Percentiles rank a stretch among this genome's conserved stretches.
Evolutionary conservation across 2,888 invertebrate species (phyloP).

Genomic region (Mycalesis mineus): DNA sequence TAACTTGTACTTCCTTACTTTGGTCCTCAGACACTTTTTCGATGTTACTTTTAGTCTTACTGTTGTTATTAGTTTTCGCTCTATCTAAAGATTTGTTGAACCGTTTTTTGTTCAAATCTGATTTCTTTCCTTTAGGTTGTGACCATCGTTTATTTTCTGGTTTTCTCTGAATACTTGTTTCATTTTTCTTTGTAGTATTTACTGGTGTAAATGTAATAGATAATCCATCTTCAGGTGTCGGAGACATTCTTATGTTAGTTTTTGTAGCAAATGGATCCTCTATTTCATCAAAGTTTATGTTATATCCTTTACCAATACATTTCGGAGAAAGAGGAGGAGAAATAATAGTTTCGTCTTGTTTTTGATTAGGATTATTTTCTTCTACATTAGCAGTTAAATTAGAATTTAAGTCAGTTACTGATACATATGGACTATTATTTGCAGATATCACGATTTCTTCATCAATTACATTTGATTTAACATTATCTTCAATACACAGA

Average conservation of each 20-base stretch:
- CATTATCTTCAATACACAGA: background rate
- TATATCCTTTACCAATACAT: conserved; percentile 49
- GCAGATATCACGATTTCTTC: conserved; percentile 5
- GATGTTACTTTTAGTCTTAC: background rate
- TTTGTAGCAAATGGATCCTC: conserved; percentile 65
- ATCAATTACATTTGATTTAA: background rate
- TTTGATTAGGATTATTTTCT: background rate
- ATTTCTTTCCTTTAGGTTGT: conserved; percentile 44
- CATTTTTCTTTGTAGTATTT: conserved; percentile 5
- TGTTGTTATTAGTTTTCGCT: background rate
- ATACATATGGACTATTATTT: conserved; percentile 11
- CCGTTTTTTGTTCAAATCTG: conserved; percentile 9
- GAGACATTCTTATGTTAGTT: conserved; percentile 55
- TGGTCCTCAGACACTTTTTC: background rate
- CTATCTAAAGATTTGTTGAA: conserved; percentile 1
- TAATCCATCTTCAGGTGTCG: conserved; percentile 38
- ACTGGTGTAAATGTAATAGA: conserved; percentile 15
- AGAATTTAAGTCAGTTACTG: conserved; percentile 7
- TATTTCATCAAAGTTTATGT: conserved; percentile 64
- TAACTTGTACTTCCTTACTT: background rate
- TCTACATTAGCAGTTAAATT: background rate
- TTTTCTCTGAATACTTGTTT: conserved; percentile 5
- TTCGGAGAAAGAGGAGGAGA: background rate
- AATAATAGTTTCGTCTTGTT: background rate
- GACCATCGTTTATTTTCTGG: conserved; percentile 47